Base-by-base conservation (phyloP, 2,888 invertebrate species). In the Eupeodes latifasciatus region DNA sequence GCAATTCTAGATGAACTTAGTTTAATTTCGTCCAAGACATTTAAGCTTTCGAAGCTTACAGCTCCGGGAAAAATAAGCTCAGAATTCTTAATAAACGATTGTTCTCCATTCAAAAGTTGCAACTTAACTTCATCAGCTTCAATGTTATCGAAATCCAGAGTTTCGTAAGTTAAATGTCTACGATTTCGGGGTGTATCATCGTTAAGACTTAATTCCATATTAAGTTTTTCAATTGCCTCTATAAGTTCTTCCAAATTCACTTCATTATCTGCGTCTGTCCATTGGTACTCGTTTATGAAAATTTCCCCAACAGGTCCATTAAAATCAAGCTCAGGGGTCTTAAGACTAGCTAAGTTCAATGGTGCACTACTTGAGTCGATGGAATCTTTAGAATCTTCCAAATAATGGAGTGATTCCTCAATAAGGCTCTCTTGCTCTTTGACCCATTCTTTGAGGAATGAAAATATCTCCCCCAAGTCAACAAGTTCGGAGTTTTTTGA, bases 391-490 rank as follows among this genome's bases (percentile, higher is more conserved):
- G 55, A 59, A 7, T 74, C 62, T 19, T 82, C 19, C 1, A 91
- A 62, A 77, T 90, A 91, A 4, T 61, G 19, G 27, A 90, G 71
- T n/a, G 91, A 91, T 76, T 90, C 80, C 0, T 82, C 85, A 16
- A 91, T 53, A 1, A 92, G 77, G 6, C 90, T 89, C 49, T 92
- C 91, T 72, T 93, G 92, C 19, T 93, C 91, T 4, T 90, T 84
- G 0, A 92, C 91, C 91, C 93, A 92, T 1, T 90, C 79, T 51
- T 90, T 89, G 49, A 93, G 91, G 66, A 91, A 91, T 3, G 89
- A 40, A 49, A 91, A 91, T 9, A 93, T 92, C 40, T 92, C 91
- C 69, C 91, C 91, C 3, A 93, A 81, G 81, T 93, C 93, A 0
- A 91, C 85, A 5, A 92, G 71, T 80, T 93, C 93, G 0, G 92